Evolutionary conservation across 2,888 invertebrate species (phyloP).

Genomic region (Galerucella pusilla): DNA sequence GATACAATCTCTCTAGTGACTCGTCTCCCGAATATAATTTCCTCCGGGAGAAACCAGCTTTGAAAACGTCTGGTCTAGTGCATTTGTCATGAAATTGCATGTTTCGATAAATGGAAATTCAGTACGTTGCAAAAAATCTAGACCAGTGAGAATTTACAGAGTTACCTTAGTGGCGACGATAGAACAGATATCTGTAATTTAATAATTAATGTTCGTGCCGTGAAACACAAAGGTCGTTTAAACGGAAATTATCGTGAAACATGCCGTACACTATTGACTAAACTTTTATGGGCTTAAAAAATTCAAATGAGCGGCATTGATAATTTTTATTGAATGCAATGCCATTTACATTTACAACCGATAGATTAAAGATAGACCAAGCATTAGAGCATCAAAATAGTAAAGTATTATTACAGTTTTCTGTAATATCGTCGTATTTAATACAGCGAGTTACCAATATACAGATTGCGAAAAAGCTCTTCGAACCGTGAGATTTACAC

Average conservation of each 20-base stretch:
- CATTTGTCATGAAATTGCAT: slow-evolving; percentile 4
- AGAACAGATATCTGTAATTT: slow-evolving; percentile 18
- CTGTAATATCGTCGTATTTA: too few species aligned
- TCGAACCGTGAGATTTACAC: too few species aligned
- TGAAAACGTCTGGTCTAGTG: background rate
- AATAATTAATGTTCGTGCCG: slow-evolving; percentile 12
- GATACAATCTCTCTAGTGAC: too few species aligned
- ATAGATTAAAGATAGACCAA: too few species aligned
- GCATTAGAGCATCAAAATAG: too few species aligned
- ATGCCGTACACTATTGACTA: background rate
- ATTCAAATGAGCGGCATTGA: background rate
- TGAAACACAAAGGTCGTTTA: slow-evolving; percentile 14
- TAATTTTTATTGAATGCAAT: background rate
- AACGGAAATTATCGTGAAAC: slow-evolving; percentile 3
- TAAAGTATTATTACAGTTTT: too few species aligned
- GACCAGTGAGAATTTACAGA: slow-evolving; percentile 6
- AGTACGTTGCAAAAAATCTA: background rate
- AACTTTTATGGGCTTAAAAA: slow-evolving; percentile 8
- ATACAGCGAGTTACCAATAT: too few species aligned
- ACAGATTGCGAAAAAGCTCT: too few species aligned
- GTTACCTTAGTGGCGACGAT: slow-evolving; percentile 11
- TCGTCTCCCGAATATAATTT: too few species aligned
- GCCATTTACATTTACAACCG: background rate
- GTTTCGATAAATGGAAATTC: background rate
- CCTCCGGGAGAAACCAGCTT: slow-evolving; percentile 18